A percentile compares a stretch with the other conserved stretches of the same genome.
phyloP scores from a whole-genome alignment of 2,113 vertebrate species.

The Istiophorus platypterus region DNA sequence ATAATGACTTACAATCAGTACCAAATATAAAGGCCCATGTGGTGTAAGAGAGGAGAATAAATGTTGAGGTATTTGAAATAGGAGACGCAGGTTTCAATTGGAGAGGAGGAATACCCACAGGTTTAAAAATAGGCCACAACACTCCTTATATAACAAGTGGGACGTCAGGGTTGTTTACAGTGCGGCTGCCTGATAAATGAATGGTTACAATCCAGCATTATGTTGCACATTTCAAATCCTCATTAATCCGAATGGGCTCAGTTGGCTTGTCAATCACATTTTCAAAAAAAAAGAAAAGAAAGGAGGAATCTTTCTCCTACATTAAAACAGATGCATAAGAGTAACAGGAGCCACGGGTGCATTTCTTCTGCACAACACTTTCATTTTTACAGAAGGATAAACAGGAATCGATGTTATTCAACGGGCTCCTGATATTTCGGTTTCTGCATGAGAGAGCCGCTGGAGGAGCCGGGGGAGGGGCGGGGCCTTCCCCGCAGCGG shows the following conservation, averaged over 20 bases:
- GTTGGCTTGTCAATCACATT: neutral
- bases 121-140: constrained; percentile 75
- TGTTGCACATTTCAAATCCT: constrained; percentile 39
- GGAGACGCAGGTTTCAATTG: constrained; percentile 24
- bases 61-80: constrained; percentile 15
- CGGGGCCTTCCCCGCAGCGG: constrained; percentile 34
- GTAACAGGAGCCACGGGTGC: neutral
- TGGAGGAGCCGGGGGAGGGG: constrained; percentile 41
- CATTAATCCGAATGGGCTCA: constrained; percentile 25
- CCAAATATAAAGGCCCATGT: neutral
- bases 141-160: constrained; percentile 70
- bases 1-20: neutral
- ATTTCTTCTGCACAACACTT: neutral
- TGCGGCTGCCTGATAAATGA: constrained; percentile 42
- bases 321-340: neutral
- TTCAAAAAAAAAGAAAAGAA: neutral
- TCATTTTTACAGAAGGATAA: neutral
- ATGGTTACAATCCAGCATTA: constrained; percentile 35
- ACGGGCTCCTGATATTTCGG: constrained; percentile 36
- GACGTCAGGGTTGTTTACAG: constrained; percentile 69
- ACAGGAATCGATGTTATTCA: constrained; percentile 23
- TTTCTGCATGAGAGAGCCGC: constrained; percentile 43
- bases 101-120: constrained; percentile 66
- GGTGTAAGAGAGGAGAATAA: neutral
- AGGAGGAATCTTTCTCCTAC: neutral